Evolutionary conservation across 2,888 invertebrate genomes (phyloP), one percentile per base, ranked within the genome.

Genomic region (Drosophila flavopinicola): DNA sequence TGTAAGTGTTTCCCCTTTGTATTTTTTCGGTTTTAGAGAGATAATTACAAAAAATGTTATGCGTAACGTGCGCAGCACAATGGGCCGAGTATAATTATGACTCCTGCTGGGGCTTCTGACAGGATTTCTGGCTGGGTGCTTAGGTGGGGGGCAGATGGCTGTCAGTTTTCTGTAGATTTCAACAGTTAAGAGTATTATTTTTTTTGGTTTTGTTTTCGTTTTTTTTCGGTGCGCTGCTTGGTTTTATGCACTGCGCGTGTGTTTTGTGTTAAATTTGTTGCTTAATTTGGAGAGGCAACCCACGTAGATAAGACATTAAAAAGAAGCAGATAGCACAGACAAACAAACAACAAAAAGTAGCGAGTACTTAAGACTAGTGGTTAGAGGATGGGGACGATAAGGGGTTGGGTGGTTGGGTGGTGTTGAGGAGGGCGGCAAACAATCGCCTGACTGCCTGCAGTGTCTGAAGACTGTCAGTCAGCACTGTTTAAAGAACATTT

Each of bases 11-110:
- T 52, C 20, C 38, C 37, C 56, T 60, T 59, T 53, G 30, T 56
- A 13, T 29, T 57, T 42, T 67, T 76, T 66, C 48, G 71, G 69
- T 78, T 77, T 76, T 68, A 67, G 76, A 67, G 70, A 83, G 85
- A 83, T 83, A 83, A 83, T 83, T 83, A 76, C 85, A 80, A 83
- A 85, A 83, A 83, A 85, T 83, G 78, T 64, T 85, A 64, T 78
- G 83, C 75, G 77, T 75, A 77, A 77, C 63, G 64, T 47, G 64
- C 66, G 27, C 59, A 52, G 63, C 59, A 52, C 45, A 63, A 68
- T 75, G 82, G 78, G 71, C 76, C 74, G 49, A 32, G 66, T 58
- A 69, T 72, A 82, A 82, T 85, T 83, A 83, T 83, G 80, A 75
- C 68, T 77, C 54, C 68, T 60, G 56, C 54, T 59, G 45, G 47